phyloP scores from a whole-genome alignment of 2,113 vertebrate species.

The Emberiza fucata region DNA sequence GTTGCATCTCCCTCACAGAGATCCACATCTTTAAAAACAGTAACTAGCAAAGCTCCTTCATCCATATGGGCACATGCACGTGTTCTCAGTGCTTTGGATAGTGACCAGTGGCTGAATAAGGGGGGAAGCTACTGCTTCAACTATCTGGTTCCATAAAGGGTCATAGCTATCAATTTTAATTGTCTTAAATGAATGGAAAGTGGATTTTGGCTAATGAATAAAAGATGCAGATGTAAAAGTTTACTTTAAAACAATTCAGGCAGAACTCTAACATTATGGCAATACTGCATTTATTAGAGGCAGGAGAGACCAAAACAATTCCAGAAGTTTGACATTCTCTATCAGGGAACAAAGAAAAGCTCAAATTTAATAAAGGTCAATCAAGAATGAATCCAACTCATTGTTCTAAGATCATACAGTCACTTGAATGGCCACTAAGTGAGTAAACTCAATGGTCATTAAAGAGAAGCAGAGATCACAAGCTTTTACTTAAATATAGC shows the following conservation, averaged over 20 bases:
- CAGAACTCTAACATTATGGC: neutral
- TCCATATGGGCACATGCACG: neutral
- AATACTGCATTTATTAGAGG: neutral
- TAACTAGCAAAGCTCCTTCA: neutral
- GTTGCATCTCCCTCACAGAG: neutral
- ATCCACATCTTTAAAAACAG: neutral
- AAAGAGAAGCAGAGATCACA: neutral
- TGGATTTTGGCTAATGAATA: neutral
- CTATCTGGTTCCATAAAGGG: neutral
- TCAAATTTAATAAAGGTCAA: neutral
- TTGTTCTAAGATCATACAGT: neutral
- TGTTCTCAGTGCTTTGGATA: neutral
- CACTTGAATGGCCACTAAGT: neutral
- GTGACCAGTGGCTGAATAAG: neutral
- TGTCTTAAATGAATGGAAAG: neutral
- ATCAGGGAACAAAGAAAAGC: neutral
- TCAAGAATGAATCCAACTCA: neutral
- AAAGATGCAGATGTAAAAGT: neutral
- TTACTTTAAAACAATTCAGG: neutral
- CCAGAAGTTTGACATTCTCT: neutral
- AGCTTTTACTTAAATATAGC: neutral
- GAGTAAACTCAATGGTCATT: neutral
- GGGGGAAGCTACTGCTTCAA: neutral
- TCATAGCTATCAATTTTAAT: rapidly evolving
- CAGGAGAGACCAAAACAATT: neutral